These are phyloP conservation scores for Amphipoea oculea DNA, from an alignment of 2,888 invertebrate species.

Conservation along the genomic window DNA sequence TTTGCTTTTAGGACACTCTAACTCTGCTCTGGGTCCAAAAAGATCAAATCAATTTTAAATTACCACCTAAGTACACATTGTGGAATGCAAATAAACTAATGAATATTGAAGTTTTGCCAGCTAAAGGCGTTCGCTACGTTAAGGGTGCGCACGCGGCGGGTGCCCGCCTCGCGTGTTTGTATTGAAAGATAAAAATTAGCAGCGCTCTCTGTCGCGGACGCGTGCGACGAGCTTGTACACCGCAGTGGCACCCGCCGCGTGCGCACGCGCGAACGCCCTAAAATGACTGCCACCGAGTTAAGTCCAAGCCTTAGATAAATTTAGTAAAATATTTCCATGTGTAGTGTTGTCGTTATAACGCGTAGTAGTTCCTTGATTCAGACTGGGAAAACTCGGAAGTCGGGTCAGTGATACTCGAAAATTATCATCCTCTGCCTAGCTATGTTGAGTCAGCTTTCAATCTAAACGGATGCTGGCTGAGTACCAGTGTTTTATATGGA, in stretches of 20 bases:
- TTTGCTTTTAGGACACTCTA: too few relatives aligned
- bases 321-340: slow-evolving; percentile 15
- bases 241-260: too few relatives aligned
- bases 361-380: slow-evolving; percentile 16
- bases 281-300: not conserved
- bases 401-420: slow-evolving; percentile 18
- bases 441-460: not conserved
- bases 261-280: too few relatives aligned
- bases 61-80: not conserved
- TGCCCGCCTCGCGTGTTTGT: too few relatives aligned
- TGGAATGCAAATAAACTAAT: not conserved
- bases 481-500: not conserved
- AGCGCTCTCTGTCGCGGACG: too few relatives aligned
- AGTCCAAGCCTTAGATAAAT: slow-evolving; percentile 10
- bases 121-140: too few relatives aligned
- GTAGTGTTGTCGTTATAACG: not conserved
- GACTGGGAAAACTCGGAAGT: slow-evolving; percentile 35
- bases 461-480: not conserved
- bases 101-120: not conserved
- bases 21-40: not conserved
- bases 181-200: too few relatives aligned
- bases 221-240: too few relatives aligned
- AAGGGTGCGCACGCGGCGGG: too few relatives aligned
- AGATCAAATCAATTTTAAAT: not conserved
- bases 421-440: not conserved